Base-by-base conservation (phyloP, 2,797 vertebrate species). In the Pseudocheirus occidentalis region DNA sequence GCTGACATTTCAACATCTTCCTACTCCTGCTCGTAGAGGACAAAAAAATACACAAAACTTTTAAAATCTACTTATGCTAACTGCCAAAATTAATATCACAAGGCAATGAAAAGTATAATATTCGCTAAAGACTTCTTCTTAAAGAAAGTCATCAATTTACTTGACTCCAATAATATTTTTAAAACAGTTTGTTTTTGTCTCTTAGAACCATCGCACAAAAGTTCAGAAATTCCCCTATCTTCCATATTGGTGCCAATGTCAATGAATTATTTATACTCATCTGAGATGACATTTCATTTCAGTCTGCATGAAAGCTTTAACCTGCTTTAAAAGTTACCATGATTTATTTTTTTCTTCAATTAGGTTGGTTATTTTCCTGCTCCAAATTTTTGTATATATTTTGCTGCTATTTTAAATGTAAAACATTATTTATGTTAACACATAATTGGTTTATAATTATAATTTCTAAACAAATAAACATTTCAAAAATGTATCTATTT, bases 71-170 rank as follows among this genome's bases (percentile, higher is more conserved):
- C 55, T 93, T 81, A 94, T 58, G 96, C 94, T 98, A 98, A 98
- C 97, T 97, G 93, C 97, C 97, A 96, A 97, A 98, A 98, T 98
- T 98, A 98, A 97, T 97, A 98, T 98, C 95, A 96, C 96, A 97
- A 98, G 62, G 95, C 97, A 97, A 92, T 94, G 94, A 96, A 97
- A 98, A 97, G 94, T 62, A 92, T 53, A 50, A 21, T 95, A 97
- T 92, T 97, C 98, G 97, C 97, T 94, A 87, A 95, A 97, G 97
- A 94, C 93, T 98, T 98, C 95, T 94, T 96, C 29, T 59, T 40
- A 52, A 92, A 94, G 90, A 92, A 95, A 92, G 97, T 97, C 97
- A 95, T 89, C 66, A 59, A 94, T 95, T 52, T 94, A 1, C 73
- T 92, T 94, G 91, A 91, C 94, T 96, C 91, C 29, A 24, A 62